phyloP scores from a whole-genome alignment of 1,140 invertebrate species.

The Drosophila yakuba region DNA sequence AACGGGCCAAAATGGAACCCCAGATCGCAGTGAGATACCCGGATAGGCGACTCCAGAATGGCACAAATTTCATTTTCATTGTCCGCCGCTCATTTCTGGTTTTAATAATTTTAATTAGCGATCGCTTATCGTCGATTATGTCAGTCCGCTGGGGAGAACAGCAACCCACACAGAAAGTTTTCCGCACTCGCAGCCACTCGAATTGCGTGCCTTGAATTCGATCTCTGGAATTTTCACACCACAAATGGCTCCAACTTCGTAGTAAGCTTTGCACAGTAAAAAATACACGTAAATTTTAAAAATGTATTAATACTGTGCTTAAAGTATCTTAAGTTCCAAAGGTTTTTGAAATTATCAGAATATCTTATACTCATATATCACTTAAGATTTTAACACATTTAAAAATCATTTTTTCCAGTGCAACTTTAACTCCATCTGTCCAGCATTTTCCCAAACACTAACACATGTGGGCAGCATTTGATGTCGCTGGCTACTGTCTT shows the following conservation, averaged over 20 bases:
- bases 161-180: constrained; percentile 37
- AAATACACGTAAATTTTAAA: neutral
- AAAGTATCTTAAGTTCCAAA: too few species aligned
- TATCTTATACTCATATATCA: too few species aligned
- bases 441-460: constrained; percentile 21
- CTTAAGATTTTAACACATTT: too few species aligned
- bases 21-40: constrained; percentile 38
- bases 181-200: constrained; percentile 44
- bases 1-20: constrained; percentile 68
- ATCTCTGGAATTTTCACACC: constrained; percentile 48
- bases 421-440: constrained; percentile 39
- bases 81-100: constrained; percentile 47
- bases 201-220: constrained; percentile 53
- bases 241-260: constrained; percentile 42
- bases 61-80: constrained; percentile 76
- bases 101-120: constrained; percentile 79
- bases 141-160: constrained; percentile 49
- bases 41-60: constrained; percentile 62
- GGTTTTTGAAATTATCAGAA: too few species aligned
- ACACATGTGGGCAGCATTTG: constrained; percentile 72
- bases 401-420: neutral
- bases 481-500: constrained; percentile 38
- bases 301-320: too few species aligned
- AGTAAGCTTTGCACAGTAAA: constrained; percentile 37
- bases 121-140: constrained; percentile 77